Base-by-base conservation (phyloP, 2,888 invertebrate genomes). In the Chaetoderma sp. region DNA sequence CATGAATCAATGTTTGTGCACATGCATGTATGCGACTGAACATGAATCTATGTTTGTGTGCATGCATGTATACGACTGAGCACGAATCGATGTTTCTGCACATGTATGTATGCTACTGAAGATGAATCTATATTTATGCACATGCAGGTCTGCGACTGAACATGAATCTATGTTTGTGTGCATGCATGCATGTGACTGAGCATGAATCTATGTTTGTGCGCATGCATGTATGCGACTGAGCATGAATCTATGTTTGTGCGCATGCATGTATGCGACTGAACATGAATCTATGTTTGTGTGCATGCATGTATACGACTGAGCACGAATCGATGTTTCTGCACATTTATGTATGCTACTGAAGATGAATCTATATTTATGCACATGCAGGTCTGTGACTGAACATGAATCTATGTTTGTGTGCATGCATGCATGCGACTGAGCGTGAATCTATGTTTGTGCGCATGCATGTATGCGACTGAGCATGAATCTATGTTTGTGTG, bases 81-180 rank as follows among this genome's bases (percentile, higher is more conserved):
- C 52, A 65, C 30, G 61, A 18, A 57, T 54, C 60, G 54, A 62
- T 42, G 61, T 65, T 61, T 63, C 60, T 55, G 54, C 32, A 44
- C 58, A 65, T 54, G 61, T 55, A 62, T 54, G 47, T 66, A 56
- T 45, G 52, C n/a, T n/a, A n/a, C n/a, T n/a, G n/a, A n/a, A n/a
- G n/a, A n/a, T n/a, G n/a, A n/a, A n/a, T n/a, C n/a, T n/a, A n/a
- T n/a, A n/a, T n/a, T n/a, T n/a, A n/a, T n/a, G n/a, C n/a, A n/a
- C n/a, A n/a, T n/a, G n/a, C n/a, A n/a, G n/a, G n/a, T n/a, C n/a
- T n/a, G n/a, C n/a, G n/a, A n/a, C n/a, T n/a, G n/a, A n/a, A n/a
- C n/a, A n/a, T n/a, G n/a, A n/a, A n/a, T n/a, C n/a, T n/a, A n/a
- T n/a, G n/a, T n/a, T n/a, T n/a, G n/a, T n/a, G n/a, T n/a, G n/a